Base-by-base conservation (phyloP, 2,888 invertebrate genomes). In the Odontothrips loti region DNA sequence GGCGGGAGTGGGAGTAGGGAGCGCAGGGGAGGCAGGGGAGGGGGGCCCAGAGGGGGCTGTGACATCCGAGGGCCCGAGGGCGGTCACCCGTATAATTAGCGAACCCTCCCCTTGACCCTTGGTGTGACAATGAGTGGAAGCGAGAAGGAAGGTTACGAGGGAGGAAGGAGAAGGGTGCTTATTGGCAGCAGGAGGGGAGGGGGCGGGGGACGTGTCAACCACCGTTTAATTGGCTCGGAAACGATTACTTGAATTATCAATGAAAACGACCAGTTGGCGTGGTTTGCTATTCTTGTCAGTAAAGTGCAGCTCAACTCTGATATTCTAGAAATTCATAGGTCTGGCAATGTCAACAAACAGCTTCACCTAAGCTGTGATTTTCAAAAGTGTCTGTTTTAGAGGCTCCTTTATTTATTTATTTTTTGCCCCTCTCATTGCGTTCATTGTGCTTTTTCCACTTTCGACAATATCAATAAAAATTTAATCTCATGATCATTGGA, bases 31-130 rank as follows among this genome's bases (percentile, higher is more conserved):
- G 68, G 63, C 23, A 23, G 68, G 2, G 68, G 27, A 11, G 23
- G 68, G 27, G 23, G 8, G 23, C 34, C 6, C 34, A 11, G 48
- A n/a, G 63, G n/a, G n/a, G 63, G 63, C n/a, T 1, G 68, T 75
- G 68, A 75, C 68, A 75, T 75, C 11, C 68, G n/a, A 6, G 34
- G 34, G 34, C 34, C 34, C 34, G 34, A 43, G 34, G 27, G 23
- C n/a, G 68, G 68, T 75, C 68, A 75, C 68, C 68, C 68, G 68
- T 75, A 75, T 75, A 75, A 75, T 75, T 75, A 75, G 68, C 68
- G 68, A 75, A 75, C 27, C 68, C 68, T 75, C 23, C 68, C 68
- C 68, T 75, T 75, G 68, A 75, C 68, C 68, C 68, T 27, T 23
- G 68, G 68, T 12, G 68, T 23, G 68, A 27, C 68, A 58, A 58